Conservation (phyloP, 2,113 vertebrate species). For the Otocyon megalotis region DNA sequence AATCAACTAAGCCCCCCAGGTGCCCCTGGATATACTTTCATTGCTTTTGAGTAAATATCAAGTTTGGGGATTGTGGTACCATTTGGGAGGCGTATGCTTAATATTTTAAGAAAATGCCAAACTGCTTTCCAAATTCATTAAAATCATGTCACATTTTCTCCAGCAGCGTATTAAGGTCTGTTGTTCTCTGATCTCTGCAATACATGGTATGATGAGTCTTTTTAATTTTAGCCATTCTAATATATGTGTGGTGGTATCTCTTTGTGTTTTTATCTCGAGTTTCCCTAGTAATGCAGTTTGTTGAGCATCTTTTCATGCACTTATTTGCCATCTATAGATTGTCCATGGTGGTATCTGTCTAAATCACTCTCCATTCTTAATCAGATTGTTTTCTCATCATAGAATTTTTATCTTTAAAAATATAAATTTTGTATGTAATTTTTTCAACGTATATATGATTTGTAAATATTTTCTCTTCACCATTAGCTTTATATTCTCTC, state of each 20-base stretch:
- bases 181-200: not conserved
- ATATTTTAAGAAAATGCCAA: not conserved
- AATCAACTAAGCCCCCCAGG: not conserved
- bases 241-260: not conserved
- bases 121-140: not conserved
- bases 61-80: not conserved
- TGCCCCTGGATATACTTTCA: not conserved
- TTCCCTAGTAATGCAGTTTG: not conserved
- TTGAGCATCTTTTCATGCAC: not conserved
- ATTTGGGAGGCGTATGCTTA: not conserved
- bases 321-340: not conserved
- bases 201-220: not conserved
- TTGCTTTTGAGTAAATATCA: not conserved
- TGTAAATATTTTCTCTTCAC: not conserved
- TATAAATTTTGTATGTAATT: not conserved
- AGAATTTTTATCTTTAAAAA: constrained; percentile 25
- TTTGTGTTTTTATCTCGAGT: not conserved
- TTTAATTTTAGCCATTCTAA: not conserved
- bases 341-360: not conserved
- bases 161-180: not conserved
- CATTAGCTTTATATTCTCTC: not conserved
- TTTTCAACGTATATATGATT: not conserved
- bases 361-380: not conserved
- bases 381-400: not conserved
- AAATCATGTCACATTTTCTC: not conserved